phyloP scores from a whole-genome alignment of 1,140 invertebrate genomes.

The Odontomachus brunneus region DNA sequence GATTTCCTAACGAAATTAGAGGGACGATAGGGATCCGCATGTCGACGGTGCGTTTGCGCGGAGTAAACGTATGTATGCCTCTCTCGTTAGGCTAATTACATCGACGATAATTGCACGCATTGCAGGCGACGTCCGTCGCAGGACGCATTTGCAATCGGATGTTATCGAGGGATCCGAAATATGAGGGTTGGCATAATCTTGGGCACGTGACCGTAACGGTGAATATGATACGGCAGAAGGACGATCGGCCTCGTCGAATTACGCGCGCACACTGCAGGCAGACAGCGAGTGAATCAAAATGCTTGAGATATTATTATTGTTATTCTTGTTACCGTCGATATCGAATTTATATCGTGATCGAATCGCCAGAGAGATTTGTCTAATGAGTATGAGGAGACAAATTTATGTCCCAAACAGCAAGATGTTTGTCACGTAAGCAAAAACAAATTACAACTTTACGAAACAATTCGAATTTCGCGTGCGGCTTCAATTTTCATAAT shows the following conservation, averaged over 20 bases:
- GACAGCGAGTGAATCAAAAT: background rate
- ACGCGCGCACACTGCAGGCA: background rate
- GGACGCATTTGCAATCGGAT: constrained; percentile 31
- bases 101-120: constrained; percentile 46
- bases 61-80: constrained; percentile 15
- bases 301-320: background rate
- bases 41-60: background rate
- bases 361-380: no score
- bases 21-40: constrained; percentile 26
- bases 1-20: constrained; percentile 35
- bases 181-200: constrained; percentile 23
- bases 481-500: constrained; percentile 53
- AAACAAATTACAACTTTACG: constrained; percentile 3
- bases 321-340: background rate
- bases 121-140: constrained; percentile 1
- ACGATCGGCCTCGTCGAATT: background rate
- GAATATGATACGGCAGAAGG: constrained; percentile 6
- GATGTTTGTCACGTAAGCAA: background rate
- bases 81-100: constrained; percentile 59
- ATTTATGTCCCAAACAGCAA: no score
- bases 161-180: constrained; percentile 34
- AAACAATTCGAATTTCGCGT: constrained; percentile 31
- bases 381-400: no score
- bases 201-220: constrained; percentile 6
- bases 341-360: background rate